Percentiles rank a stretch among this genome's conserved stretches.
Conservation (phyloP, 2,113 vertebrate genomes). For the Oxyruncus cristatus region DNA sequence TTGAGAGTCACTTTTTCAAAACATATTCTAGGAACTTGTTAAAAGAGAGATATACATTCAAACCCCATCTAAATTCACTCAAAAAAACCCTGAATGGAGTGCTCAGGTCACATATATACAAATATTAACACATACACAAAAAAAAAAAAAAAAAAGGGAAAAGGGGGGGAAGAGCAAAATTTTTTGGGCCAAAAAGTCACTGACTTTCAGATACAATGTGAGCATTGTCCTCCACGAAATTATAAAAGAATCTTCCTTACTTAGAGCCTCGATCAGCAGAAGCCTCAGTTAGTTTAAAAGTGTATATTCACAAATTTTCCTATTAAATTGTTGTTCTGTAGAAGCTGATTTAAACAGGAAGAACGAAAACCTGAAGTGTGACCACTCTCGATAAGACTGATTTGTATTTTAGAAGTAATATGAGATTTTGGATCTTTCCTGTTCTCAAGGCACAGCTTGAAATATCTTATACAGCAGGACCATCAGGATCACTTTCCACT, state of each 20-base stretch:
- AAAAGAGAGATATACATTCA: background rate
- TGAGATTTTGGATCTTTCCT: background rate
- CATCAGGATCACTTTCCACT: background rate
- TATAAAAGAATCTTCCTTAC: background rate
- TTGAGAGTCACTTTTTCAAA: background rate
- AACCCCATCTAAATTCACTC: background rate
- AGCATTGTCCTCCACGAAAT: background rate
- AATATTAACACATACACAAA: background rate
- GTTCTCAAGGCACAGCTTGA: background rate
- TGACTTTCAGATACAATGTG: background rate
- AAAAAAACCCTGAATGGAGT: rapidly evolving
- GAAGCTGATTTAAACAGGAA: background rate
- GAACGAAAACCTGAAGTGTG: background rate
- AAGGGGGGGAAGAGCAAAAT: background rate
- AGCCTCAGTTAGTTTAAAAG: background rate
- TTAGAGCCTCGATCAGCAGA: background rate
- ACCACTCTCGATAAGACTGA: background rate
- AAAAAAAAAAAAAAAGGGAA: background rate
- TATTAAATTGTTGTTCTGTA: background rate
- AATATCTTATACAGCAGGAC: background rate
- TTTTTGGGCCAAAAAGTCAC: background rate
- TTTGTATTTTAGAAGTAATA: background rate
- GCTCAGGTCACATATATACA: rapidly evolving
- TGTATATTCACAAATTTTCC: background rate
- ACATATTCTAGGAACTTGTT: background rate